Percentiles rank a stretch among this genome's conserved stretches.
Evolutionary conservation across 1,140 invertebrate genomes (phyloP).

Genomic region (Drosophila pseudoobscura): DNA sequence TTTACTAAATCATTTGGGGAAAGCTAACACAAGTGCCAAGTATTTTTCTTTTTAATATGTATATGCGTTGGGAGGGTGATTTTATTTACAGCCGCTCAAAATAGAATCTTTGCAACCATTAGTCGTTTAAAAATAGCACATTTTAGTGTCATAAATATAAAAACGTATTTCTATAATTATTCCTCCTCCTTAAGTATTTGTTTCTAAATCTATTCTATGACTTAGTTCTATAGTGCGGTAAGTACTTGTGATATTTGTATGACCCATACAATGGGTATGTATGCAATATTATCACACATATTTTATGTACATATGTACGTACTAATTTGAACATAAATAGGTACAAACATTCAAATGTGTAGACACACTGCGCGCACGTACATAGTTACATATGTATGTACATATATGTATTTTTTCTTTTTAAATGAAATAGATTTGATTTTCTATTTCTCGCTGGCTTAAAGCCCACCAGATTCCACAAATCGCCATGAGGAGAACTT

Average conservation of each 20-base stretch:
- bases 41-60: no score
- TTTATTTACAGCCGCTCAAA: background rate
- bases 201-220: conserved; percentile 10
- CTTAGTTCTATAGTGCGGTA: background rate
- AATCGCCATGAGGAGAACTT: no score
- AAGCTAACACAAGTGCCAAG: background rate
- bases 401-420: background rate
- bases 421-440: conserved; percentile 2
- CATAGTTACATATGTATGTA: background rate
- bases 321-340: no score
- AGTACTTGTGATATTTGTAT: background rate
- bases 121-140: conserved; percentile 7
- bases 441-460: no score
- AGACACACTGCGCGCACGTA: background rate
- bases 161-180: conserved; percentile 19
- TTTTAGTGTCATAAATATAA: conserved; percentile 14
- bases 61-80: no score
- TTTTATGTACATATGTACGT: no score
- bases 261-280: background rate
- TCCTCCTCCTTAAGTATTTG: conserved; percentile 6
- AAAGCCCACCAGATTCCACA: no score
- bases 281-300: background rate
- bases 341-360: background rate
- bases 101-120: conserved; percentile 1
- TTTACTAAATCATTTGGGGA: background rate